Evolutionary conservation across 2,888 invertebrate species (phyloP).

Genomic region (Liposcelis brunnea): DNA sequence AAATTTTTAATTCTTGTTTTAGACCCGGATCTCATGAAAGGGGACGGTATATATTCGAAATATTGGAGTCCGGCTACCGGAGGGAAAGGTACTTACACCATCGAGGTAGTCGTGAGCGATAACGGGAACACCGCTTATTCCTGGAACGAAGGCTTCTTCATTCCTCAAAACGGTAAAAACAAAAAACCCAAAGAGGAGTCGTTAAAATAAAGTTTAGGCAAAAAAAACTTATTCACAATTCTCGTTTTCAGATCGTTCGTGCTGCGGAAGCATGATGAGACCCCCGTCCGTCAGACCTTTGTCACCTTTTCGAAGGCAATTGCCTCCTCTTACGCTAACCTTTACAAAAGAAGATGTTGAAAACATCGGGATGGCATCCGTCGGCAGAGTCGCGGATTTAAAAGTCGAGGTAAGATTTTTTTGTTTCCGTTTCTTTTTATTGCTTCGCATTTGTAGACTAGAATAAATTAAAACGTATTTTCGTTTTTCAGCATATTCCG

Average conservation of each 20-base stretch:
- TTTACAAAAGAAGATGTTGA: conserved; percentile 26
- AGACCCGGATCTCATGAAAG: conserved; percentile 44
- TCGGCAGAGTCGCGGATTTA: conserved; percentile 37
- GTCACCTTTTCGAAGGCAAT: conserved; percentile 33
- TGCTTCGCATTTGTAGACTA: too few relatives aligned
- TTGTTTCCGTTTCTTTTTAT: too few relatives aligned
- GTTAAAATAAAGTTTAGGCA: too few relatives aligned
- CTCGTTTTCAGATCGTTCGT: conserved; percentile 27
- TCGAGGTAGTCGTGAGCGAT: conserved; percentile 32
- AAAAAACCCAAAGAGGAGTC: not conserved
- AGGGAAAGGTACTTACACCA: conserved; percentile 30
- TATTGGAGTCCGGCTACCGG: conserved; percentile 35
- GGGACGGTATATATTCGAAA: conserved; percentile 46
- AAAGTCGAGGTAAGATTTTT: conserved; percentile 24
- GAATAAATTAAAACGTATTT: too few relatives aligned
- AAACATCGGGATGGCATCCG: conserved; percentile 22
- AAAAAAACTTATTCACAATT: too few relatives aligned
- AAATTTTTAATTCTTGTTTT: conserved; percentile 11
- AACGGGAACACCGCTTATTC: conserved; percentile 37
- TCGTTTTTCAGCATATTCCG: conserved; percentile 18
- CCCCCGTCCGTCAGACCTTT: conserved; percentile 29
- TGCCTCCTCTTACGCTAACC: conserved; percentile 30
- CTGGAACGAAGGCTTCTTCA: conserved; percentile 23
- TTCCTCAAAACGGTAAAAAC: conserved; percentile 20
- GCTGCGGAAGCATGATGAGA: conserved; percentile 35